Evolutionary conservation across 2,113 vertebrate genomes (phyloP).

Genomic region (Platysternon megacephalum): DNA sequence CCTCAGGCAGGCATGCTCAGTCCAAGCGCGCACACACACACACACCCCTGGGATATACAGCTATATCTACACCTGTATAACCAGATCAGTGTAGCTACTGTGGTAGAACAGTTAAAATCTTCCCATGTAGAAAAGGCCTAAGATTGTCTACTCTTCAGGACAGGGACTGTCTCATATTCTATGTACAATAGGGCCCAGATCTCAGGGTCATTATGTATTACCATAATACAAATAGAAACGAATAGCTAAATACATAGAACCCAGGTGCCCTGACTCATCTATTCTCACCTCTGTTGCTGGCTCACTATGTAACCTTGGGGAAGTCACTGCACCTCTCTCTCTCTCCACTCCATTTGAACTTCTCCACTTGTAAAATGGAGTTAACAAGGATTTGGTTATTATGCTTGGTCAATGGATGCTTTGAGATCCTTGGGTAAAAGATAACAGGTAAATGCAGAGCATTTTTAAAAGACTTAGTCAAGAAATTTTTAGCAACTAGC

Average conservation of each 20-base stretch:
- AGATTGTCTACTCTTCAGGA: background rate
- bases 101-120: background rate
- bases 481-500: background rate
- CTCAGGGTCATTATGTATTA: background rate
- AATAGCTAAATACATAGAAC: background rate
- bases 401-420: background rate
- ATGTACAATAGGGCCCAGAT: background rate
- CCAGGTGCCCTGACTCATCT: background rate
- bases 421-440: background rate
- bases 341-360: too few relatives aligned
- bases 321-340: background rate
- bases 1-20: background rate
- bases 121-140: background rate
- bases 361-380: background rate
- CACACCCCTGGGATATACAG: background rate
- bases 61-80: background rate
- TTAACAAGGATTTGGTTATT: background rate
- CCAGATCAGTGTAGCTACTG: background rate
- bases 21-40: background rate
- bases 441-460: background rate
- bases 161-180: background rate
- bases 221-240: background rate
- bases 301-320: background rate
- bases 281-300: background rate
- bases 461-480: background rate